phyloP scores from a whole-genome alignment of 2,113 vertebrate genomes.

The Pterocles orientalis region DNA sequence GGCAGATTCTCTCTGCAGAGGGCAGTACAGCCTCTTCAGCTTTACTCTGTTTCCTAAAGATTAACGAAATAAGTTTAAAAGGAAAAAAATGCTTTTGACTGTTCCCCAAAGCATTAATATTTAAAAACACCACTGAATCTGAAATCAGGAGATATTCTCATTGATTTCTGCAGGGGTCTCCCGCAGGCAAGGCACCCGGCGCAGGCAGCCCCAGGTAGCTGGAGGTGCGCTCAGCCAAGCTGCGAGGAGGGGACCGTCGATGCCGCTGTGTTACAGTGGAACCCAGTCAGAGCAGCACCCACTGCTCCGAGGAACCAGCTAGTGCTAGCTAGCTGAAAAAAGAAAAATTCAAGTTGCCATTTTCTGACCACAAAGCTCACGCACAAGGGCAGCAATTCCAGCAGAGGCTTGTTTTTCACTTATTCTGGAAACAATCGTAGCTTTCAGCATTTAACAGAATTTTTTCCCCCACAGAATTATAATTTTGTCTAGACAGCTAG shows the following conservation, averaged over 20 bases:
- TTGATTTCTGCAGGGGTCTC: neutral
- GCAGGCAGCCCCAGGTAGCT: neutral
- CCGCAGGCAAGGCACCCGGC: neutral
- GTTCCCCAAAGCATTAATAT: neutral
- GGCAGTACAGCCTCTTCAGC: slow-evolving; percentile 11
- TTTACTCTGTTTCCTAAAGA: neutral
- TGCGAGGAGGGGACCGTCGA: neutral
- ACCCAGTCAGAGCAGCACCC: neutral
- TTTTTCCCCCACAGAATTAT: neutral
- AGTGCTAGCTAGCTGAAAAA: neutral
- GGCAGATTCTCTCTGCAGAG: slow-evolving; percentile 20
- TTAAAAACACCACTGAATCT: neutral
- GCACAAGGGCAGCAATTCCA: neutral
- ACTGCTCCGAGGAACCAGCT: neutral
- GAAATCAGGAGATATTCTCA: neutral
- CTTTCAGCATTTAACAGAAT: neutral
- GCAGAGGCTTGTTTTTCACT: neutral
- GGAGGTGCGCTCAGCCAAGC: fast-evolving
- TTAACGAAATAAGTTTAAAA: neutral
- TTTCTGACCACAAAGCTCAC: slow-evolving; percentile 9
- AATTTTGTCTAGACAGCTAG: slow-evolving; percentile 11
- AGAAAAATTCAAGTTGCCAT: neutral
- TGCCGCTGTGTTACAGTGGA: no score
- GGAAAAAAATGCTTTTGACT: neutral
- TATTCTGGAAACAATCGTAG: neutral